Conservation (phyloP, 2,888 invertebrate species). For the Notocelia uddmanniana region DNA sequence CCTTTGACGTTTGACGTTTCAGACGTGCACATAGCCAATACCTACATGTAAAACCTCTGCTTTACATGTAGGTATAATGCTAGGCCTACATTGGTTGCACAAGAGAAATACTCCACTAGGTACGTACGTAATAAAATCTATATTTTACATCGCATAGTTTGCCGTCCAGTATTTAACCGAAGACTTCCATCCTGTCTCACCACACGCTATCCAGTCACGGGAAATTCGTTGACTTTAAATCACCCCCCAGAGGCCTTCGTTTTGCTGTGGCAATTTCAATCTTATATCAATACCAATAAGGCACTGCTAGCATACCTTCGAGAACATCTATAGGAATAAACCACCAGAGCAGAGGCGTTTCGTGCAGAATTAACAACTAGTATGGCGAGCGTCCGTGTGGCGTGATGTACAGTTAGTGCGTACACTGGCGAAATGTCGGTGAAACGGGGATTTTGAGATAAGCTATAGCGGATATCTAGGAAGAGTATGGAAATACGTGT, state of each 20-base stretch:
- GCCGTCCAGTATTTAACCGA: slow-evolving; percentile 41
- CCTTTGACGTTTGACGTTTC: too few relatives aligned
- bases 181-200: slow-evolving; percentile 47
- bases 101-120: not conserved
- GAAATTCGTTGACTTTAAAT: slow-evolving; percentile 61
- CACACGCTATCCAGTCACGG: slow-evolving; percentile 57
- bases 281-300: slow-evolving; percentile 28
- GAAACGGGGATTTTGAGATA: slow-evolving; percentile 40
- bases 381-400: slow-evolving; percentile 52
- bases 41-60: too few relatives aligned
- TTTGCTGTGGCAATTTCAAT: slow-evolving; percentile 26
- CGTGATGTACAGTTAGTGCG: slow-evolving; percentile 67
- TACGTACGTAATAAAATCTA: slow-evolving; percentile 25
- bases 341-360: slow-evolving; percentile 67
- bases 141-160: slow-evolving; percentile 20
- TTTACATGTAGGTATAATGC: not conserved
- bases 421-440: slow-evolving; percentile 57
- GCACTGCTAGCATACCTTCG: slow-evolving; percentile 15
- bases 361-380: slow-evolving; percentile 72
- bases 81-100: too few relatives aligned
- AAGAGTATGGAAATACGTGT: not conserved
- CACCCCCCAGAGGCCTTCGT: slow-evolving; percentile 53
- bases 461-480: slow-evolving; percentile 34
- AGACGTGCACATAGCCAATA: too few relatives aligned
- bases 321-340: slow-evolving; percentile 62